Evolutionary conservation across 1,140 invertebrate species (phyloP), one percentile per base, ranked within the genome.

Genomic region (Drosophila nebulosa): DNA sequence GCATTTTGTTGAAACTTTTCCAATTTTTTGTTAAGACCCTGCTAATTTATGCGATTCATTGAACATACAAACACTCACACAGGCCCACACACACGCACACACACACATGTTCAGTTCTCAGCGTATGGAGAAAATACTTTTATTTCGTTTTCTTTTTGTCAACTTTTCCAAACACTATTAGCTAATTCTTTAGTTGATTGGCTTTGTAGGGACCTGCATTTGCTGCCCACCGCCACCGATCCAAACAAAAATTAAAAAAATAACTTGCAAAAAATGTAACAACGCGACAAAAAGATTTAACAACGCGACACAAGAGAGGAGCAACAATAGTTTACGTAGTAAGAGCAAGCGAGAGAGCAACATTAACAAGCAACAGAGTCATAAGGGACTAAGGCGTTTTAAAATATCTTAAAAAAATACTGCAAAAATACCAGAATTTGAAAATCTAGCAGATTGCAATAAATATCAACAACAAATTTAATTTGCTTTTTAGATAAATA

Each of bases 211-310:
- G 39, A 46, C 39, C 39, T 46, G 39, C 39, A 46, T 21, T 46
- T 76, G 80, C 77, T 85, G 74, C 63, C 68, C 59, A 36, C 30
- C 63, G 64, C 73, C 69, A 67, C 21, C 51, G 63, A 51, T 51
- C 65, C 30, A 24, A 39, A 27, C 53, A 51, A 74, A 46, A 18
- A 46, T 42, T 46, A 21, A 46, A 46, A 46, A 46, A 46, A 21
- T 9, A 18, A 18, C 69, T 80, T 68, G 77, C 69, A 46, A 46
- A 46, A 86, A 85, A 70, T 69, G 85, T 86, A 74, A 85, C 80
- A 85, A 85, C 80, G 81, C 80, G 80, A 85, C 80, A 74, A 74
- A 74, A 74, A 59, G 30, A 73, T 74, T 74, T 26, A 74, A 65
- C 69, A 70, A 58, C 69, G 66, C 51, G 32, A 72, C 69, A 71